Percentiles rank a stretch among this genome's conserved stretches.
phyloP scores from a whole-genome alignment of 1,140 invertebrate species.

The Anastatus disparis region DNA sequence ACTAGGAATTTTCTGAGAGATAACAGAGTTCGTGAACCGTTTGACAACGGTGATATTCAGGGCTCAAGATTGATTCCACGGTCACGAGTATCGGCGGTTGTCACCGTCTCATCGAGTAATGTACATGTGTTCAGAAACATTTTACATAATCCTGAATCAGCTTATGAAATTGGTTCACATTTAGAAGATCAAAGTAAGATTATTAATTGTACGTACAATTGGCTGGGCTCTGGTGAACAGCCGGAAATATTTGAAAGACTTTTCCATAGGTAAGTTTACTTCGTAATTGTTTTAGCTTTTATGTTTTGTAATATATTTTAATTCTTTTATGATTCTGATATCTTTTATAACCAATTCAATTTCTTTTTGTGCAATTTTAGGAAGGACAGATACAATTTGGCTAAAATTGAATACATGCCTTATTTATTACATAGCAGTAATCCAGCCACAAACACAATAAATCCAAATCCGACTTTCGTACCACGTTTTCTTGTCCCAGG shows the following conservation, averaged over 20 bases:
- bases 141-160: constrained; percentile 89
- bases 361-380: constrained; percentile 55
- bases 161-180: constrained; percentile 95
- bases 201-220: constrained; percentile 95
- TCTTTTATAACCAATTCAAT: background rate
- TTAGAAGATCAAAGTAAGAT: constrained; percentile 91
- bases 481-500: constrained; percentile 78
- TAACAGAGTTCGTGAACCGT: constrained; percentile 91
- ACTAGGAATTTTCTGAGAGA: constrained; percentile 88
- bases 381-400: constrained; percentile 91
- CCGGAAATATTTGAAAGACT: constrained; percentile 81
- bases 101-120: constrained; percentile 92
- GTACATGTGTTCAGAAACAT: constrained; percentile 91
- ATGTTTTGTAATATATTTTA: background rate
- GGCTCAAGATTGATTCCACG: constrained; percentile 81
- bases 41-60: constrained; percentile 73
- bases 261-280: constrained; percentile 76
- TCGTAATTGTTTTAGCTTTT: background rate
- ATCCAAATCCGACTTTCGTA: constrained; percentile 77
- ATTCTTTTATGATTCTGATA: background rate
- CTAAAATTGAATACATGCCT: constrained; percentile 86
- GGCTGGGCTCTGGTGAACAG: constrained; percentile 86
- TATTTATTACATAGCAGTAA: constrained; percentile 87
- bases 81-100: constrained; percentile 87
- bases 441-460: constrained; percentile 81